Evolutionary conservation across 1,140 invertebrate species (phyloP), one percentile per base, ranked within the genome.

Genomic region (Mizuhopecten yessoensis): DNA sequence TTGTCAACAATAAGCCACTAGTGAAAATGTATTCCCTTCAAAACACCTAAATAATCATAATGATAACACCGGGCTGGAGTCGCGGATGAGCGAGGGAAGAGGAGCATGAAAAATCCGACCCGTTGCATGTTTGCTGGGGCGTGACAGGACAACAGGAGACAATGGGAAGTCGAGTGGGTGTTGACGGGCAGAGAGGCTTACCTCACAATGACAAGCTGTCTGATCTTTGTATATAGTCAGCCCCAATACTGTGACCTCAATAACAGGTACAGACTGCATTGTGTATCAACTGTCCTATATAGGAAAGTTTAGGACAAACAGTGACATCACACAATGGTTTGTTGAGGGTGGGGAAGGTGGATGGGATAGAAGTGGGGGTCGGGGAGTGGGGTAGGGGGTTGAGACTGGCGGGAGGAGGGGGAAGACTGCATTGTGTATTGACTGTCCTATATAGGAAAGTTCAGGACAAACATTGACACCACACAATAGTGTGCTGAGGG

Each of bases 121-220:
- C 17, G n/a, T 75, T 75, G 17, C 11, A 11, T 75, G 57, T 75
- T 75, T n/a, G n/a, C 11, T 75, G 57, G 57, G n/a, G 57, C 23
- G n/a, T 75, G 57, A 75, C 57, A 75, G n/a, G 57, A 75, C 57
- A 75, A 11, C 23, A 75, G 11, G 23, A 75, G 57, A 75, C 57
- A 75, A 75, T 75, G n/a, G 57, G 57, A 75, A 75, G 57, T 75
- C 29, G 57, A 75, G 57, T 75, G 57, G 57, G 57, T 75, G 57
- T 75, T 29, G n/a, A 75, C 57, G 57, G 57, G 57, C 57, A n/a
- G 57, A 75, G 57, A n/a, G 57, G 57, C 57, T 75, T n/a, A n/a
- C n/a, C 29, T n/a, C 17, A 17, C 5, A 29, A 11, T 29, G n/a
- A 75, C 17, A 5, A 75, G 17, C 42, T 45, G 42, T 45, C 42